Evolutionary conservation across 1,140 invertebrate genomes (phyloP).

Genomic region (Cepaea nemoralis): DNA sequence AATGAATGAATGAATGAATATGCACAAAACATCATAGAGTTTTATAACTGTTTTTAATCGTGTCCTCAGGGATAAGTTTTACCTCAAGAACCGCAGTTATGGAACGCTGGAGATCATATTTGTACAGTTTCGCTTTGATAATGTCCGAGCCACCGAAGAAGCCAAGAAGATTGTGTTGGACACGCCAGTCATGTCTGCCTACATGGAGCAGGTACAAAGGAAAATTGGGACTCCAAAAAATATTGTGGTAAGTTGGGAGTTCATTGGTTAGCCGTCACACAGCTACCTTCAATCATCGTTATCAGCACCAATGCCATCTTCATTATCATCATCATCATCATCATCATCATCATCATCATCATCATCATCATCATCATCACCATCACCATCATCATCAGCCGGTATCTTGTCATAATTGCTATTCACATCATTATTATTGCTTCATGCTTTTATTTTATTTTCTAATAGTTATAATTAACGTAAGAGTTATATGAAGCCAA

Average conservation of each 20-base stretch:
- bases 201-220: conserved; percentile 39
- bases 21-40: too few relatives aligned
- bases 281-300: background rate
- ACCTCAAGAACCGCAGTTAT: conserved; percentile 51
- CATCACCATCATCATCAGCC: background rate
- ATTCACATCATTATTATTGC: too few relatives aligned
- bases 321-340: too few relatives aligned
- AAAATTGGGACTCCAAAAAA: conserved; percentile 44
- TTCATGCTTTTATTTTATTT: too few relatives aligned
- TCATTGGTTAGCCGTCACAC: background rate
- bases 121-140: conserved; percentile 52
- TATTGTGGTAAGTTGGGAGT: conserved; percentile 39
- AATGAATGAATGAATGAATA: too few relatives aligned
- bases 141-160: conserved; percentile 11
- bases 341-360: background rate
- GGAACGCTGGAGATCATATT: conserved; percentile 54
- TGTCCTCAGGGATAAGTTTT: conserved; percentile 48
- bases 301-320: too few relatives aligned
- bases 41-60: too few relatives aligned
- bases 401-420: background rate
- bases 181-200: conserved; percentile 43
- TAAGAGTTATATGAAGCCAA: too few relatives aligned
- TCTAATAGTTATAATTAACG: too few relatives aligned
- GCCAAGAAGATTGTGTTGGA: conserved; percentile 38
- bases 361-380: background rate